Evolutionary conservation across 2,113 vertebrate genomes (phyloP).

Genomic region (Leucopternis melanops): DNA sequence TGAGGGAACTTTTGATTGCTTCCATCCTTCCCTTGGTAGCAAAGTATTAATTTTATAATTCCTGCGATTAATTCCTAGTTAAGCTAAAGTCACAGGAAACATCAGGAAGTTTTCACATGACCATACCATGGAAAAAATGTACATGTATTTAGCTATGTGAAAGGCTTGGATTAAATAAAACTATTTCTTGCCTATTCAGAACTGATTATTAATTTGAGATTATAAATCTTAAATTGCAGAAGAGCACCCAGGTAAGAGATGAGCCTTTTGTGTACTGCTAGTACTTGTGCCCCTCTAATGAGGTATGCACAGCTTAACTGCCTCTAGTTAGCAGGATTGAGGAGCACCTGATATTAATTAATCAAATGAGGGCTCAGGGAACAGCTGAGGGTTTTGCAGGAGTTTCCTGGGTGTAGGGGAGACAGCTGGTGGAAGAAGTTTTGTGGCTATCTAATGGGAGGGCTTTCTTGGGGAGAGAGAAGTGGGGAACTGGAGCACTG

Average conservation of each 20-base stretch:
- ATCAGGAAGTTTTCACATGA: background rate
- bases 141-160: background rate
- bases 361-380: background rate
- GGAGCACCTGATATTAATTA: background rate
- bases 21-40: background rate
- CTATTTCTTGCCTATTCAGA: background rate
- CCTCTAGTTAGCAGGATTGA: background rate
- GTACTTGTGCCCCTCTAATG: background rate
- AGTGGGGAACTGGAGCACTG: rapidly evolving
- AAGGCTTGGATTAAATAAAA: background rate
- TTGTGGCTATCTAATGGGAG: background rate
- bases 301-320: background rate
- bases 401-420: background rate
- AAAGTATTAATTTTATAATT: background rate
- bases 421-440: background rate
- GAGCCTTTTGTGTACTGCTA: background rate
- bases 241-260: background rate
- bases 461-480: rapidly evolving
- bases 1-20: background rate
- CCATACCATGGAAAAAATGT: background rate
- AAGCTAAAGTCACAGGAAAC: background rate
- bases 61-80: background rate
- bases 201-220: background rate
- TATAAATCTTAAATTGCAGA: background rate
- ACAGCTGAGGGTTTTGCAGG: background rate